A percentile compares a stretch with the other conserved stretches of the same genome.
These are phyloP conservation scores for Lasioglossum malachurum DNA, from an alignment of 2,888 invertebrate genomes.

Conservation along the genomic window DNA sequence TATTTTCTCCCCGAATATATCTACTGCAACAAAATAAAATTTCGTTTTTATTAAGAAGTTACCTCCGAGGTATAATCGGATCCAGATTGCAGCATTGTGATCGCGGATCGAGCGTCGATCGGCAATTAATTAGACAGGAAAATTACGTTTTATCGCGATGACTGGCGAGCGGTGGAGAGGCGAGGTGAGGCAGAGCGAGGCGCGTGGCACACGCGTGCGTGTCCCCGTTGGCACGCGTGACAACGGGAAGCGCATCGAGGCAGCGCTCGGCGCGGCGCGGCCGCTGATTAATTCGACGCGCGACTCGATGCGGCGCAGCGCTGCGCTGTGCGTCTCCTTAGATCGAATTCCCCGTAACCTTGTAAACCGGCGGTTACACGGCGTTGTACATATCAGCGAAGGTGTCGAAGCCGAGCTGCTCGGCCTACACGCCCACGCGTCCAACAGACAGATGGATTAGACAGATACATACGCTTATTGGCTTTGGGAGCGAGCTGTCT, in stretches of 20 bases:
- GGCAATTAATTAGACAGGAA: slow-evolving; percentile 56
- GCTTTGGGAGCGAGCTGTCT: slow-evolving; percentile 32
- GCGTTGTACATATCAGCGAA: slow-evolving; percentile 71
- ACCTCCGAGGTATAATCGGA: neutral
- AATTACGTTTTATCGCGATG: slow-evolving; percentile 51
- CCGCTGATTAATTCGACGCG: slow-evolving; percentile 58
- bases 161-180: slow-evolving; percentile 4
- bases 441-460: slow-evolving; percentile 61
- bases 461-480: slow-evolving; percentile 68
- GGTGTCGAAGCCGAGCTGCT: slow-evolving; percentile 64
- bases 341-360: slow-evolving; percentile 73
- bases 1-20: no score
- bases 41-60: no score
- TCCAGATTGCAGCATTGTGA: neutral
- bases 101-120: slow-evolving; percentile 26
- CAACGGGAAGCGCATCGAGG: slow-evolving; percentile 17
- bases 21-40: no score
- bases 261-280: neutral
- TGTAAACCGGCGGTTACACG: slow-evolving; percentile 71
- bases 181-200: neutral
- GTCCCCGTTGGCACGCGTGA: slow-evolving; percentile 32
- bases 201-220: slow-evolving; percentile 24
- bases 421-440: slow-evolving; percentile 62
- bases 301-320: neutral
- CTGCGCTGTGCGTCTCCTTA: slow-evolving; percentile 32